Conservation (phyloP, 2,797 vertebrate species). For the Argentina silus region DNA sequence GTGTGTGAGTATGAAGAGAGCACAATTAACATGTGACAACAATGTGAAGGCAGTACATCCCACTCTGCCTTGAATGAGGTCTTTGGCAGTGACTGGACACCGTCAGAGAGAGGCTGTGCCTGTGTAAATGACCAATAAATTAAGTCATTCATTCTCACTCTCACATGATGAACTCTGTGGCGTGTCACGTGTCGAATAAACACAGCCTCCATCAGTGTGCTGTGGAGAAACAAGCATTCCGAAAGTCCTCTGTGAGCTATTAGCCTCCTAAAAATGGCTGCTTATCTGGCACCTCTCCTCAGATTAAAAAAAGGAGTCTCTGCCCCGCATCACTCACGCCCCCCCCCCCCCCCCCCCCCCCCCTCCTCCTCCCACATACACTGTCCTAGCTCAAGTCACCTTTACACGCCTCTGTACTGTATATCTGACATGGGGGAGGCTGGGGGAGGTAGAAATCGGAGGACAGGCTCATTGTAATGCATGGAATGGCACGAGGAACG, state of each 20-base stretch:
- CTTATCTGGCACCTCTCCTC: not conserved
- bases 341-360: not conserved
- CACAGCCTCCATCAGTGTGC: not conserved
- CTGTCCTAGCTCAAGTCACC: too few relatives aligned
- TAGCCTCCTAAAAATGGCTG: not conserved
- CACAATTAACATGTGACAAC: not conserved
- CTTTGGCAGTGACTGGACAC: not conserved
- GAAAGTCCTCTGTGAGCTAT: not conserved
- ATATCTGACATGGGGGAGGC: too few relatives aligned
- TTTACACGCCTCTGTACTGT: too few relatives aligned
- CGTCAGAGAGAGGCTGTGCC: not conserved
- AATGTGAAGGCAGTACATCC: not conserved
- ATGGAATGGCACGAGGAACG: too few relatives aligned
- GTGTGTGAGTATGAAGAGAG: too few relatives aligned
- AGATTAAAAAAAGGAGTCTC: not conserved
- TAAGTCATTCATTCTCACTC: conserved; percentile 14
- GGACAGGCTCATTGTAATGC: too few relatives aligned
- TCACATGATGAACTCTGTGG: not conserved
- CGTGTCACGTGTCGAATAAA: conserved; percentile 12
- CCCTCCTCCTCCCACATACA: not conserved
- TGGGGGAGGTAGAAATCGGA: too few relatives aligned
- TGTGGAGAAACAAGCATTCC: not conserved
- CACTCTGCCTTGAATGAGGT: not conserved
- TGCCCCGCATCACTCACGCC: not conserved
- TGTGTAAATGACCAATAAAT: not conserved